A percentile compares a stretch with the other conserved stretches of the same genome.
Evolutionary conservation across 1,140 invertebrate genomes (phyloP).

Genomic region (Hormaphis cornu): DNA sequence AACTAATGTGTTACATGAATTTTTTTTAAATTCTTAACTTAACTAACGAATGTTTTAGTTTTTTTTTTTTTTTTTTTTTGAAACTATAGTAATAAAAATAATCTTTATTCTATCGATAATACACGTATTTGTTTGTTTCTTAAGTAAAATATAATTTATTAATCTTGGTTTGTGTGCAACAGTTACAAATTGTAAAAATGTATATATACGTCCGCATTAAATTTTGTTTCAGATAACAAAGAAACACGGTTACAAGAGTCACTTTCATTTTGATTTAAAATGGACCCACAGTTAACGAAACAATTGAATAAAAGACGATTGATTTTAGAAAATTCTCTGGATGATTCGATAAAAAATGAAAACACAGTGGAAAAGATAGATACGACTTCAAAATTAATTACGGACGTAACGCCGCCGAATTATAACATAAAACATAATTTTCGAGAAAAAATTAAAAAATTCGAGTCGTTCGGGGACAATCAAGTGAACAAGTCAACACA

Average conservation of each 20-base stretch:
- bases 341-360: background rate
- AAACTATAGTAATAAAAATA: no score
- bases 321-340: slow-evolving; percentile 11
- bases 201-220: no score
- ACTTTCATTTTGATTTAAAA: background rate
- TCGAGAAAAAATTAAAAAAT: slow-evolving; percentile 8
- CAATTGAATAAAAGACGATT: slow-evolving; percentile 9
- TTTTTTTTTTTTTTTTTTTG: no score
- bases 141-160: no score
- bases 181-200: no score
- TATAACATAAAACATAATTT: background rate
- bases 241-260: background rate
- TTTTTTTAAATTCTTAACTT: no score
- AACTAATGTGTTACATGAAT: no score
- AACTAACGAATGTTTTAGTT: no score
- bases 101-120: no score
- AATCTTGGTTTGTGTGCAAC: no score
- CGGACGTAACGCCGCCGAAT: background rate
- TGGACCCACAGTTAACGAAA: slow-evolving; percentile 16
- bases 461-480: slow-evolving; percentile 4
- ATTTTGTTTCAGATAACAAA: slow-evolving; percentile 4
- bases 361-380: background rate
- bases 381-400: background rate
- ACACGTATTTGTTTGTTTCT: no score
- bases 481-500: background rate